Evolutionary conservation across 2,113 vertebrate species (phyloP).

Genomic region (Talpa occidentalis): DNA sequence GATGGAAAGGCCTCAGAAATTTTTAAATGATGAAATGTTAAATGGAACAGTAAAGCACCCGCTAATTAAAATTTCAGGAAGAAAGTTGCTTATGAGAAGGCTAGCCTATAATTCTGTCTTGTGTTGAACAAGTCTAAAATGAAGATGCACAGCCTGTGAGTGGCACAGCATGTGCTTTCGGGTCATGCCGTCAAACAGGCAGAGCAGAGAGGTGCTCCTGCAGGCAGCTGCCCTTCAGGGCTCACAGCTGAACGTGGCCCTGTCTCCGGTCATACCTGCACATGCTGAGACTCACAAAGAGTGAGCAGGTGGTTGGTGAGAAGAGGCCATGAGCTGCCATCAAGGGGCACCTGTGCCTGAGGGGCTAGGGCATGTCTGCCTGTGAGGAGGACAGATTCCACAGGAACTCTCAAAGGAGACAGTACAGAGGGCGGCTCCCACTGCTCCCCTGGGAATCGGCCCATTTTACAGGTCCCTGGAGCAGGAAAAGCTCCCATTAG

Average conservation of each 20-base stretch:
- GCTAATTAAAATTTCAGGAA: neutral
- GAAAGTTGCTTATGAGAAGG: neutral
- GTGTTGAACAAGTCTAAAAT: neutral
- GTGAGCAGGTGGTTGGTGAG: neutral
- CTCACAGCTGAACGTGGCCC: too few relatives aligned
- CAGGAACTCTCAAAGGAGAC: too few relatives aligned
- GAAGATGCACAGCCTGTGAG: too few relatives aligned
- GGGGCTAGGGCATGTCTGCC: neutral
- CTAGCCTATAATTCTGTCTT: too few relatives aligned
- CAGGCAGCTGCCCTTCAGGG: neutral
- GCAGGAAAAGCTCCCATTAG: neutral
- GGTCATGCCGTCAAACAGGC: fast-evolving
- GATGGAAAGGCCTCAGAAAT: constrained; percentile 17
- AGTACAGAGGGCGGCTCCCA: too few relatives aligned
- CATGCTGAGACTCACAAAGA: neutral
- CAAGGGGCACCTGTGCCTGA: neutral
- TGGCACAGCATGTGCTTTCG: neutral
- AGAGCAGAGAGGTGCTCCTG: fast-evolving
- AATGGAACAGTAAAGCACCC: neutral
- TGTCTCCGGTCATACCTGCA: neutral
- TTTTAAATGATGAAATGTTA: neutral
- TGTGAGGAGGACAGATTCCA: too few relatives aligned
- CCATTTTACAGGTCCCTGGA: fast-evolving
- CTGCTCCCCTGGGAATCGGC: too few relatives aligned
- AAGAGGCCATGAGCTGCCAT: neutral